A percentile compares a stretch with the other conserved stretches of the same genome.
Evolutionary conservation across 2,113 vertebrate genomes (phyloP).

Genomic region (Ginglymostoma cirratum): DNA sequence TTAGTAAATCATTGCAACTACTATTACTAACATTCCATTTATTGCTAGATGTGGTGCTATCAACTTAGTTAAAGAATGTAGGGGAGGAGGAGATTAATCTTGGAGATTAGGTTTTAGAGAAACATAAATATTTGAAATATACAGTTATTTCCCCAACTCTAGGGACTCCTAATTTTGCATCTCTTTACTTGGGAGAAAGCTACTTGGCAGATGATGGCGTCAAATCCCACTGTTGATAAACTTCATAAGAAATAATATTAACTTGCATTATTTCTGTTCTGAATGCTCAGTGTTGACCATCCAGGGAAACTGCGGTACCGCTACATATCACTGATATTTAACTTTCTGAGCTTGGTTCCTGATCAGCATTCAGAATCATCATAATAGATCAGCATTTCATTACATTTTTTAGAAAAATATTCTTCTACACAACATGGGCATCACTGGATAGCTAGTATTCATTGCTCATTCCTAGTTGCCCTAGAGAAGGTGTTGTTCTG

Average conservation of each 20-base stretch:
- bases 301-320: neutral
- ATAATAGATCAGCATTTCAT: neutral
- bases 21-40: neutral
- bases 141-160: neutral
- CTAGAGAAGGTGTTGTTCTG: too few relatives aligned
- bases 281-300: neutral
- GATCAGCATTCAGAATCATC: neutral
- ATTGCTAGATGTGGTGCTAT: neutral
- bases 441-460: too few relatives aligned
- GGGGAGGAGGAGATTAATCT: neutral
- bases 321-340: neutral
- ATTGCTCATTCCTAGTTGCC: too few relatives aligned
- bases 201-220: neutral
- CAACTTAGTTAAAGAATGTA: neutral
- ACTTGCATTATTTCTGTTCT: neutral
- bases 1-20: neutral
- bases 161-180: neutral
- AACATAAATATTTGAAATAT: neutral
- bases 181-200: neutral
- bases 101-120: neutral
- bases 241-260: constrained; percentile 1
- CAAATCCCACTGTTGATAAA: neutral
- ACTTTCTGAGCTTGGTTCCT: neutral
- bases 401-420: neutral
- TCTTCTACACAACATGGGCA: too few relatives aligned